Base-by-base conservation (phyloP, 37 sponge, comb jelly and placozoan species). In the Beroe ovata region DNA sequence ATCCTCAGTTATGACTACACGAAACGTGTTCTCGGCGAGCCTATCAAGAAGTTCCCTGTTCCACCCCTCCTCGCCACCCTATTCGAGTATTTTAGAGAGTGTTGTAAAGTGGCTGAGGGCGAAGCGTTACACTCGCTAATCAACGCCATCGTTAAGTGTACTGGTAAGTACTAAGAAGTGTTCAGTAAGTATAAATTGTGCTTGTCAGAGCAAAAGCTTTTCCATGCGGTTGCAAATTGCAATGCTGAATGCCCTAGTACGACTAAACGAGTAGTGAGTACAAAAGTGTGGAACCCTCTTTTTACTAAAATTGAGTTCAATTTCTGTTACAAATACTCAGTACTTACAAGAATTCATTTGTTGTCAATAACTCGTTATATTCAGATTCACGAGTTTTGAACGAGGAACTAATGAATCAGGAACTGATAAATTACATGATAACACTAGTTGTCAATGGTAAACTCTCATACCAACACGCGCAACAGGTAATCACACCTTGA, bases 81-180 rank as follows among this genome's bases (percentile, higher is more conserved):
- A 26, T 77, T 77, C 21, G 84, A 39, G 1, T 77, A 77, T 29
- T 77, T 77, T 25, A 77, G 41, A 20, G 84, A 77, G 84, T 77
- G 84, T 36, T 40, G 84, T 77, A 77, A 77, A 77, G 84, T 77
- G 1, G 84, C 84, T 0, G 38, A 77, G 22, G 84, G 38, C 4
- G 84, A 33, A 41, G 42, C 84, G 0, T 19, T 77, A n/a, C 26
- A 77, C 54, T 42, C 42, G 1, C 54, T 77, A 2, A 33, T 77
- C 54, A 77, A 77, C 41, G 84, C 84, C 1, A 36, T 77, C 47
- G 84, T 77, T 54, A 77, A 77, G 84, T 30, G 26, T 3, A 77
- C 54, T 20, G 63, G 63, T 47, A 11, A 11, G 54, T 47, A n/a
- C n/a, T n/a, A n/a, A n/a, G n/a, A n/a, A n/a, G n/a, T n/a, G n/a